Evolutionary conservation across 2,888 invertebrate species (phyloP).

Genomic region (Nowickia ferox): DNA sequence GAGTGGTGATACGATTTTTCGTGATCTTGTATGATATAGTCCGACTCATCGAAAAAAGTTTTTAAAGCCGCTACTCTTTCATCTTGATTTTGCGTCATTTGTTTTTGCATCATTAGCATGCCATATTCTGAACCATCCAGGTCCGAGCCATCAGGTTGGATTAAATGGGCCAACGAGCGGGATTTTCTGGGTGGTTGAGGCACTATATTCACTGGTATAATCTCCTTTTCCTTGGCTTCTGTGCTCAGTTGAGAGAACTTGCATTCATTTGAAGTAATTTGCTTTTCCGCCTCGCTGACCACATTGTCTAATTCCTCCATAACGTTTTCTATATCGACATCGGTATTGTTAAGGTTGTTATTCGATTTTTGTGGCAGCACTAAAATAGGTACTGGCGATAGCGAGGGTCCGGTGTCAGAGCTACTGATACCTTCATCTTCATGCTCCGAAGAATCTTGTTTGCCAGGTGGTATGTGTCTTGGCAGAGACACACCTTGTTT

Average conservation of each 20-base stretch:
- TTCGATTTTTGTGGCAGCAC: constrained; percentile 80
- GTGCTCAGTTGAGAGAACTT: constrained; percentile 73
- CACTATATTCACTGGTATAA: constrained; percentile 90
- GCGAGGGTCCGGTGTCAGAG: constrained; percentile 88
- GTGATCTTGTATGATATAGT: constrained; percentile 77
- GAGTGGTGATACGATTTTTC: constrained; percentile 73
- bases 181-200: constrained; percentile 92
- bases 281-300: constrained; percentile 92
- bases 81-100: constrained; percentile 72
- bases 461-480: constrained; percentile 80
- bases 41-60: constrained; percentile 80
- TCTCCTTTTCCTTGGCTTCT: constrained; percentile 85
- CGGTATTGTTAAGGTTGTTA: constrained; percentile 83
- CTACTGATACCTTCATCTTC: constrained; percentile 95
- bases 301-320: constrained; percentile 93
- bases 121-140: constrained; percentile 82
- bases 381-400: constrained; percentile 87
- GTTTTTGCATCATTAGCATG: constrained; percentile 84
- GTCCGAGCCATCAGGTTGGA: constrained; percentile 84
- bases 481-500: constrained; percentile 81
- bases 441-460: constrained; percentile 88
- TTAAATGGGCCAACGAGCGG: constrained; percentile 88
- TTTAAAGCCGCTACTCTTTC: constrained; percentile 79
- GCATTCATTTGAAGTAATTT: constrained; percentile 80
- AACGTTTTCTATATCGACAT: constrained; percentile 93